Evolutionary conservation across 2,113 vertebrate genomes (phyloP).

Genomic region (Uropsilus gracilis): DNA sequence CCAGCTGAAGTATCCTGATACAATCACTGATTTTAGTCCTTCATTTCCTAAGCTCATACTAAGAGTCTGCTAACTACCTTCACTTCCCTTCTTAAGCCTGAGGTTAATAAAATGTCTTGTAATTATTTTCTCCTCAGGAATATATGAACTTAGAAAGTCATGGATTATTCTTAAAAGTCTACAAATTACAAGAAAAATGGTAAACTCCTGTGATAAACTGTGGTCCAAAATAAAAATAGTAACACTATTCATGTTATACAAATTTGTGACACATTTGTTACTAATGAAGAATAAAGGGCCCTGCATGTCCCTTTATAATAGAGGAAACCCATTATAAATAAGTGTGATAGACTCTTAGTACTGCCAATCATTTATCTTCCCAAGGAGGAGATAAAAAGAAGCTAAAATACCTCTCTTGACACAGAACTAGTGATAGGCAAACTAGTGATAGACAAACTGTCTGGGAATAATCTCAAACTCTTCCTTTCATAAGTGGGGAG

Average conservation of each 20-base stretch:
- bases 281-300: not conserved
- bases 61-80: not conserved
- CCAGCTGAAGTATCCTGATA: not conserved
- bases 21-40: not conserved
- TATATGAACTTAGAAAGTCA: conserved; percentile 31
- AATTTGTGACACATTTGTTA: not conserved
- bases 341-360: not conserved
- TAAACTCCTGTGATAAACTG: conserved; percentile 16
- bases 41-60: not conserved
- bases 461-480: not conserved
- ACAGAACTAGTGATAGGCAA: not conserved
- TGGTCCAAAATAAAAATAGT: not conserved
- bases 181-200: not conserved
- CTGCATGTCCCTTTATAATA: too few relatives aligned
- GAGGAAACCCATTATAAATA: not conserved
- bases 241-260: too few relatives aligned
- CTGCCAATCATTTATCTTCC: not conserved
- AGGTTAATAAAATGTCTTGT: not conserved
- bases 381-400: not conserved
- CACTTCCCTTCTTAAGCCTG: not conserved
- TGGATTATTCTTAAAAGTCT: not conserved
- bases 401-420: not conserved
- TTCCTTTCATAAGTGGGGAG: not conserved
- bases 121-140: not conserved
- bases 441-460: not conserved